These are phyloP conservation scores for Cossypha heuglini DNA, from an alignment of 2,797 vertebrate genomes.

Conservation along the genomic window DNA sequence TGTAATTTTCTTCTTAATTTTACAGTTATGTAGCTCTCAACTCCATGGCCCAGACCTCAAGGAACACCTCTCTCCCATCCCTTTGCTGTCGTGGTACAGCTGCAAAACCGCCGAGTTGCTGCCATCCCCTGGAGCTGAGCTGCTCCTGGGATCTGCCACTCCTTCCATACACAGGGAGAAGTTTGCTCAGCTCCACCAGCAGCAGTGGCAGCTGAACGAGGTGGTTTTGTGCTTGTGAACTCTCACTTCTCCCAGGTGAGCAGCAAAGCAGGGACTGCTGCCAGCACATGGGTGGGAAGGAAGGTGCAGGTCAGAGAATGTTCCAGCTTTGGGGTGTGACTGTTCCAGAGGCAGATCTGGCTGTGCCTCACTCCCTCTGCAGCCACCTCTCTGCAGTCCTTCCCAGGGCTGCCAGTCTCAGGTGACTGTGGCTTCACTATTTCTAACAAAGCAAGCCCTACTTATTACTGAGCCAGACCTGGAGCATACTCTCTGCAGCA, in stretches of 20 bases:
- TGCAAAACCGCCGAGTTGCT: accelerated
- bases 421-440: neutral
- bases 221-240: neutral
- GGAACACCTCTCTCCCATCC: neutral
- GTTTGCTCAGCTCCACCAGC: neutral
- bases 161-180: neutral
- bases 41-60: neutral
- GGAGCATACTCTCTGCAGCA: neutral
- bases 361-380: neutral
- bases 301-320: neutral
- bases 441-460: neutral
- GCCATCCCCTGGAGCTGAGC: neutral
- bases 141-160: neutral
- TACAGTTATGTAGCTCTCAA: neutral
- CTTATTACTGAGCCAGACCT: neutral
- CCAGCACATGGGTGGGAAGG: neutral
- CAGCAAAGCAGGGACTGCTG: neutral
- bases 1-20: neutral
- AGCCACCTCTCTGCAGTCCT: neutral
- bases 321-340: neutral
- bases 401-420: neutral
- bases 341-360: neutral
- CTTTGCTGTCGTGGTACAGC: neutral
- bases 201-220: neutral
- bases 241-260: neutral